Conservation (phyloP, 2,113 vertebrate species). For the Pelvicachromis taeniatus region DNA sequence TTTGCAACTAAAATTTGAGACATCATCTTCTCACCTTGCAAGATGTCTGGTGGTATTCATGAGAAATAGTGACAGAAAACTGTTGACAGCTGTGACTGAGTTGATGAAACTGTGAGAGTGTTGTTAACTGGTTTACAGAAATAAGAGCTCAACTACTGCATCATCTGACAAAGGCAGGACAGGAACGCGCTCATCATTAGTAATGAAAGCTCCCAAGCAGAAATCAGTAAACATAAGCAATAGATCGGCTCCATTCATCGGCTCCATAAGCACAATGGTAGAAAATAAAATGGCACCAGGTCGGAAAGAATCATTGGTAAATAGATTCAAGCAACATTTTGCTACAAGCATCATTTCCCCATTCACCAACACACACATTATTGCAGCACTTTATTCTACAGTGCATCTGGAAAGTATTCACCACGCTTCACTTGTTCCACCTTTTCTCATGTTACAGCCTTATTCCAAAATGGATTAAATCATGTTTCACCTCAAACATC, state of each 20-base stretch:
- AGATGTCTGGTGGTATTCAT: background rate
- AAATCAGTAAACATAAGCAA: background rate
- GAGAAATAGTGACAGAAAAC: background rate
- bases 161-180: background rate
- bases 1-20: background rate
- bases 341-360: background rate
- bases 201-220: background rate
- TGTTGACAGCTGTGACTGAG: background rate
- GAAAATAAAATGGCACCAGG: background rate
- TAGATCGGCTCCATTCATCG: too few relatives aligned
- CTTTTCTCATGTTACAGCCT: background rate
- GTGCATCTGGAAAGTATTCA: background rate
- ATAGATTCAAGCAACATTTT: background rate
- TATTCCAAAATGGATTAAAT: background rate
- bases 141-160: background rate
- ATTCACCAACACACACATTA: accelerated
- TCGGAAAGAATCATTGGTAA: background rate
- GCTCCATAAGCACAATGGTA: background rate
- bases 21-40: background rate
- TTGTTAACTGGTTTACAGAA: background rate
- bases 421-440: background rate
- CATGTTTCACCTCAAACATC: background rate
- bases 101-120: background rate
- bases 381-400: background rate
- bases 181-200: background rate